phyloP scores from a whole-genome alignment of 2,888 invertebrate genomes.

The Polylopha cassiicola region DNA sequence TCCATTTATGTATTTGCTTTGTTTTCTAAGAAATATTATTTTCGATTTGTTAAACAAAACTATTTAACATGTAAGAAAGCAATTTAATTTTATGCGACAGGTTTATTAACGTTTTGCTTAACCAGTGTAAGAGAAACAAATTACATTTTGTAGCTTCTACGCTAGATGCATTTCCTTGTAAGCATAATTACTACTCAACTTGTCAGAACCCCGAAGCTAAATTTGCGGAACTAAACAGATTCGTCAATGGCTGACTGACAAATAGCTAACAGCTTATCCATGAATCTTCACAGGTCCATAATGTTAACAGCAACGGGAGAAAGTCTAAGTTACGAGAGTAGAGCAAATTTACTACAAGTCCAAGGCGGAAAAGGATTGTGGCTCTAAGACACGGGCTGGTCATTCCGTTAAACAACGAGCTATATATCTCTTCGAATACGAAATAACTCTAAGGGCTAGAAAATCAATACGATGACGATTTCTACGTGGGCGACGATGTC shows the following conservation, averaged over 20 bases:
- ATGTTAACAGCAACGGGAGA: slow-evolving; percentile 28
- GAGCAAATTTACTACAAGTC: slow-evolving; percentile 33
- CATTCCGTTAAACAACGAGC: slow-evolving; percentile 34
- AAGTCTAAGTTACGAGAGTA: slow-evolving; percentile 35
- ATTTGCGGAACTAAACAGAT: slow-evolving; percentile 19
- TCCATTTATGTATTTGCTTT: too few relatives aligned
- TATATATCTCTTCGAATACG: slow-evolving; percentile 32
- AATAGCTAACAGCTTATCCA: slow-evolving; percentile 22
- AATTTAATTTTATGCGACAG: too few relatives aligned
- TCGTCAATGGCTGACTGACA: slow-evolving; percentile 22
- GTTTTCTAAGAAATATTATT: too few relatives aligned
- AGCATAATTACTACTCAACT: slow-evolving; percentile 16
- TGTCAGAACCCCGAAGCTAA: slow-evolving; percentile 19
- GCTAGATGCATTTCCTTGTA: slow-evolving; percentile 18
- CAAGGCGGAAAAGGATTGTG: slow-evolving; percentile 26
- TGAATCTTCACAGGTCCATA: slow-evolving; percentile 21
- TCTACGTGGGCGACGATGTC: background rate
- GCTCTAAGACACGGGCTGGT: slow-evolving; percentile 38
- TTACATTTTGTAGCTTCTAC: too few relatives aligned
- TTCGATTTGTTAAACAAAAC: too few relatives aligned
- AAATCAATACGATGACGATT: background rate
- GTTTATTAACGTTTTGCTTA: too few relatives aligned
- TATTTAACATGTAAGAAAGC: too few relatives aligned
- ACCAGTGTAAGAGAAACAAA: too few relatives aligned
- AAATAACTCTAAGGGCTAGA: slow-evolving; percentile 28